phyloP scores from a whole-genome alignment of 2,113 vertebrate genomes.

The Microtus ochrogaster region DNA sequence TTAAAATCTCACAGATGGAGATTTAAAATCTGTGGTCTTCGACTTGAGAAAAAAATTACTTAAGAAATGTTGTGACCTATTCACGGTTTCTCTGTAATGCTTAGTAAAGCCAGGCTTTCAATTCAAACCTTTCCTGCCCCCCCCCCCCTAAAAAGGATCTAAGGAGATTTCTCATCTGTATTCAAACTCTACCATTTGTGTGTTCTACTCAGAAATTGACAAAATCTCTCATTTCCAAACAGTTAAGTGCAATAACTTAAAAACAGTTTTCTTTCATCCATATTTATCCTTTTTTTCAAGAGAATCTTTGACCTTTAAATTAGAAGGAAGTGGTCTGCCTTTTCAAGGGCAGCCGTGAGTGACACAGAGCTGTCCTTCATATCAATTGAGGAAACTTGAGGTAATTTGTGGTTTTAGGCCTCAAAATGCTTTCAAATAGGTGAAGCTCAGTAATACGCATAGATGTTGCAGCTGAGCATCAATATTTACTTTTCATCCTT shows the following conservation, averaged over 20 bases:
- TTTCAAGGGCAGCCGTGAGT: not conserved
- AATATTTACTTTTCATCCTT: not conserved
- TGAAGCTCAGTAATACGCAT: not conserved
- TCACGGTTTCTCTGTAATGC: not conserved
- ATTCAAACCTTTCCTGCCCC: not conserved
- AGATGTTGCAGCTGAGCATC: not conserved
- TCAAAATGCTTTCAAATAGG: slow-evolving; percentile 22
- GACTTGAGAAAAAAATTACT: not conserved
- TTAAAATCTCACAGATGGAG: not conserved
- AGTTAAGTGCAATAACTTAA: no score
- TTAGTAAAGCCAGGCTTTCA: not conserved
- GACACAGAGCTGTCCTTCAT: no score
- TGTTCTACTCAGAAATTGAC: not conserved
- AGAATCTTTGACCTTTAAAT: not conserved
- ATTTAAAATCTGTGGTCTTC: not conserved
- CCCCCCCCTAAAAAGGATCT: not conserved
- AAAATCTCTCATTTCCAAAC: not conserved
- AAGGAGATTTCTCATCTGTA: not conserved
- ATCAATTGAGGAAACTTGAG: not conserved
- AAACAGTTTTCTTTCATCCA: not conserved
- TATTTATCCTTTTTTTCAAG: not conserved
- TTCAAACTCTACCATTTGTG: not conserved
- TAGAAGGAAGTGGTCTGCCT: not conserved
- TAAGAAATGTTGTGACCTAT: not conserved
- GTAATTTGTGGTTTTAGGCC: not conserved